Conservation (phyloP, 2,797 vertebrate genomes). For the Acrossocheilus wenchowensis region DNA sequence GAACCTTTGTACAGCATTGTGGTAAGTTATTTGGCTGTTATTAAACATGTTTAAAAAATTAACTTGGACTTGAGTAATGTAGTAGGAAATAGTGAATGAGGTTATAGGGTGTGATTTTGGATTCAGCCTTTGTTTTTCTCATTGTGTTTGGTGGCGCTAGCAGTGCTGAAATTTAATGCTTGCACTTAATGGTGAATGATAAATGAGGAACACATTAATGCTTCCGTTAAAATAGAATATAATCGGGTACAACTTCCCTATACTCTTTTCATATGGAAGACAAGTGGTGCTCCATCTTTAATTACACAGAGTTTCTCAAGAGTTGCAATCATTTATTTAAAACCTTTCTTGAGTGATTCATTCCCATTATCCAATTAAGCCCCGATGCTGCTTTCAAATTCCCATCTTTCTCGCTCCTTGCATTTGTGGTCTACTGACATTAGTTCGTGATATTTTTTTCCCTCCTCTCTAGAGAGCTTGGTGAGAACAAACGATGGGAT, state of each 20-base stretch:
- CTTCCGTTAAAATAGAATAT: not conserved
- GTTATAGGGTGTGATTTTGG: not conserved
- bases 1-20: not conserved
- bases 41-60: not conserved
- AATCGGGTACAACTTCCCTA: not conserved
- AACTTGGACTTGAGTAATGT: not conserved
- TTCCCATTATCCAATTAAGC: conserved; percentile 57
- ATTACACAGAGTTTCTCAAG: conserved; percentile 35
- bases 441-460: conserved; percentile 25
- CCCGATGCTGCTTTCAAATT: conserved; percentile 21
- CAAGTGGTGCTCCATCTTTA: conserved; percentile 20
- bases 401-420: conserved; percentile 14
- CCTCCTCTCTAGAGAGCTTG: conserved; percentile 39
- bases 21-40: not conserved
- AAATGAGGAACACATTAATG: not conserved
- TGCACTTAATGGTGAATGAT: not conserved
- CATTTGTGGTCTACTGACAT: conserved; percentile 40
- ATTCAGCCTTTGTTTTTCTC: not conserved
- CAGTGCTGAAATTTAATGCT: not conserved
- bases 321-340: conserved; percentile 28
- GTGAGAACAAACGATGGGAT: conserved; percentile 45
- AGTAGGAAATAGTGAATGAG: not conserved
- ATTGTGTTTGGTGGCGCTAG: not conserved
- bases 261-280: not conserved
- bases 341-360: conserved; percentile 50